A percentile compares a stretch with the other conserved stretches of the same genome.
Evolutionary conservation across 2,888 invertebrate genomes (phyloP).

Genomic region (Andrena chrysosceles): DNA sequence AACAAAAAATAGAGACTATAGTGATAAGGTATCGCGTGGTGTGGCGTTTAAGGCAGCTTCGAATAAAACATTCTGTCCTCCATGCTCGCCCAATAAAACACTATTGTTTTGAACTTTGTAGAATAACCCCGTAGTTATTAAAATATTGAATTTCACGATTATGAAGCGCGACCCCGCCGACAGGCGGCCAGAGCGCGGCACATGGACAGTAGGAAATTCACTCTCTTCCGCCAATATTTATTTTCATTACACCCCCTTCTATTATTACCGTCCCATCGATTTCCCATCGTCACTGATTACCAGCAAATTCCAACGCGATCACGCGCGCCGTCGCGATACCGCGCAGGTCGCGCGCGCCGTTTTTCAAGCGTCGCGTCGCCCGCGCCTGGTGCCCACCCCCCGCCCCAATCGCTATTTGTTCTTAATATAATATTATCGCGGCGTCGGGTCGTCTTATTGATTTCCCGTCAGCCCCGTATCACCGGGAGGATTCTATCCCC

Average conservation of each 20-base stretch:
- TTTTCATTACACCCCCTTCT: constrained; percentile 49
- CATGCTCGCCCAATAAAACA: background rate
- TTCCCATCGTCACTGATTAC: constrained; percentile 55
- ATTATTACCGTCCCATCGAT: constrained; percentile 59
- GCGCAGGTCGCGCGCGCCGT: background rate
- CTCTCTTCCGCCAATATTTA: constrained; percentile 61
- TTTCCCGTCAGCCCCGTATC: constrained; percentile 56
- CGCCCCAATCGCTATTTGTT: constrained; percentile 56
- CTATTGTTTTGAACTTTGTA: background rate
- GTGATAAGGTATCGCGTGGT: too few relatives aligned
- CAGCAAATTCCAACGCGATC: constrained; percentile 31
- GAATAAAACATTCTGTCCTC: background rate
- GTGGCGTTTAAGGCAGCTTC: too few relatives aligned
- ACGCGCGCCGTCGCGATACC: constrained; percentile 5
- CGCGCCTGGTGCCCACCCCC: background rate
- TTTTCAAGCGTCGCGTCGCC: background rate
- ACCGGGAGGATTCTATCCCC: constrained; percentile 62
- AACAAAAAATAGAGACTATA: too few relatives aligned
- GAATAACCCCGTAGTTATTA: too few relatives aligned
- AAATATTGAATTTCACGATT: constrained; percentile 16
- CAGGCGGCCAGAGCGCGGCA: background rate
- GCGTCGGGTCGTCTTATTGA: constrained; percentile 56
- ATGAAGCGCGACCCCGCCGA: constrained; percentile 20
- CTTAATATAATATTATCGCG: constrained; percentile 66
- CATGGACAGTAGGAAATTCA: constrained; percentile 29